A percentile compares a stretch with the other conserved stretches of the same genome.
Evolutionary conservation across 2,888 invertebrate genomes (phyloP).

Genomic region (Aphodius sticticus): DNA sequence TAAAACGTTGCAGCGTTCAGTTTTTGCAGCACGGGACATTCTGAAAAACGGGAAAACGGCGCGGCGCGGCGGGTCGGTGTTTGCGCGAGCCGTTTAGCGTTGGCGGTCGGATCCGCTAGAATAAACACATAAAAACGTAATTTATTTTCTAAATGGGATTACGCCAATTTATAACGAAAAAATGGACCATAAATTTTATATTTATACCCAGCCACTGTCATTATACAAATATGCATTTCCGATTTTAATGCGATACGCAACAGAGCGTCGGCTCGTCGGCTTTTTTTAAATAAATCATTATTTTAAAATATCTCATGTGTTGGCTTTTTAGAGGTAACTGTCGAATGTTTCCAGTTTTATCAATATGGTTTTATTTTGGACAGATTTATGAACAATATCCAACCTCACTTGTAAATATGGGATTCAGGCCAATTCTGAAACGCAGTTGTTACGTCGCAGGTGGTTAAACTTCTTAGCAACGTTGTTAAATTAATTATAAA

Average conservation of each 20-base stretch:
- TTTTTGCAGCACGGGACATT: slow-evolving; percentile 9
- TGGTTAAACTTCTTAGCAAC: too few species aligned
- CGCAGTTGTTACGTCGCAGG: too few species aligned
- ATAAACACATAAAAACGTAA: slow-evolving; percentile 26
- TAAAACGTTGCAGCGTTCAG: slow-evolving; percentile 26
- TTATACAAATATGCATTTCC: slow-evolving; percentile 21
- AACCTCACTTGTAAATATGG: not conserved
- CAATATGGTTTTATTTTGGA: not conserved
- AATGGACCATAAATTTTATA: slow-evolving; percentile 27
- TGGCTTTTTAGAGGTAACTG: not conserved
- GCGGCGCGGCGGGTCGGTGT: slow-evolving; percentile 10
- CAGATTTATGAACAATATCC: not conserved
- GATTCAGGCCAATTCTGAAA: too few species aligned
- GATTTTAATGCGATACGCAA: slow-evolving; percentile 18
- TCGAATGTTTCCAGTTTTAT: not conserved
- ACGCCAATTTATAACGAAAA: slow-evolving; percentile 24
- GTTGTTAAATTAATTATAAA: too few species aligned
- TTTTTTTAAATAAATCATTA: not conserved
- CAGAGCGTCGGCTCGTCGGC: not conserved
- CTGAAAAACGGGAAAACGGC: slow-evolving; percentile 15
- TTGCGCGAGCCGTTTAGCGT: slow-evolving; percentile 12
- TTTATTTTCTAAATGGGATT: slow-evolving; percentile 26
- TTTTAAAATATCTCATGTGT: not conserved
- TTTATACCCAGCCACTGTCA: slow-evolving; percentile 13
- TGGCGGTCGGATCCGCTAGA: slow-evolving; percentile 12